These are phyloP conservation scores for Panzeria rudis DNA, from an alignment of 2,888 invertebrate genomes.

Conservation along the genomic window DNA sequence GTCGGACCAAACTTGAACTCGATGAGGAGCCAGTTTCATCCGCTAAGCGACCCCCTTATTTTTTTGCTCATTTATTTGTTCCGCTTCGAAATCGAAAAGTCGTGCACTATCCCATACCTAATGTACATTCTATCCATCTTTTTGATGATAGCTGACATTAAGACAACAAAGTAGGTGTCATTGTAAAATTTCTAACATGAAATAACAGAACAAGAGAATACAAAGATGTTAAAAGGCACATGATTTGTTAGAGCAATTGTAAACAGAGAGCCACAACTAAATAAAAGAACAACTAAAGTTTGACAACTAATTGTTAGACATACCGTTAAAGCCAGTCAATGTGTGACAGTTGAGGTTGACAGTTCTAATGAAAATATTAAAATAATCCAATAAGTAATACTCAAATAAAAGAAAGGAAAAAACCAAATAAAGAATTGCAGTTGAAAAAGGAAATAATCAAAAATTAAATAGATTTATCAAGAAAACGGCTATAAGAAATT, in stretches of 20 bases:
- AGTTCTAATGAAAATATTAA: slow-evolving; percentile 67
- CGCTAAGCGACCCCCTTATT: too few relatives aligned
- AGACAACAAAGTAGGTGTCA: slow-evolving; percentile 30
- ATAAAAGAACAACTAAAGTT: slow-evolving; percentile 8
- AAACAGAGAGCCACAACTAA: slow-evolving; percentile 58
- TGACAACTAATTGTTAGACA: slow-evolving; percentile 75
- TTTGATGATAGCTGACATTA: background rate
- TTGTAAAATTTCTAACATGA: slow-evolving; percentile 32
- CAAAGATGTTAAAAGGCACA: background rate
- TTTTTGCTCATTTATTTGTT: too few relatives aligned
- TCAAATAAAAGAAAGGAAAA: slow-evolving; percentile 2
- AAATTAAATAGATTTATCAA: background rate
- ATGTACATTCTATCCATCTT: too few relatives aligned
- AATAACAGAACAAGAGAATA: slow-evolving; percentile 33
- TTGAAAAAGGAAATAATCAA: background rate
- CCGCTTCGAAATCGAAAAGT: too few relatives aligned
- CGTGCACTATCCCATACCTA: too few relatives aligned
- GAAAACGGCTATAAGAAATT: background rate
- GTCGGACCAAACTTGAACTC: too few relatives aligned
- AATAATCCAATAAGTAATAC: background rate
- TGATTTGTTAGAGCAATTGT: slow-evolving; percentile 36
- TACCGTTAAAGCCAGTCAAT: slow-evolving; percentile 75
- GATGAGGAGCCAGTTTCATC: too few relatives aligned
- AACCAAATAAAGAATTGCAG: background rate
- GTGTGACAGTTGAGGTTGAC: slow-evolving; percentile 79